Evolutionary conservation across 2,888 invertebrate species (phyloP), one percentile per base, ranked within the genome.

Genomic region (Laothoe populi): DNA sequence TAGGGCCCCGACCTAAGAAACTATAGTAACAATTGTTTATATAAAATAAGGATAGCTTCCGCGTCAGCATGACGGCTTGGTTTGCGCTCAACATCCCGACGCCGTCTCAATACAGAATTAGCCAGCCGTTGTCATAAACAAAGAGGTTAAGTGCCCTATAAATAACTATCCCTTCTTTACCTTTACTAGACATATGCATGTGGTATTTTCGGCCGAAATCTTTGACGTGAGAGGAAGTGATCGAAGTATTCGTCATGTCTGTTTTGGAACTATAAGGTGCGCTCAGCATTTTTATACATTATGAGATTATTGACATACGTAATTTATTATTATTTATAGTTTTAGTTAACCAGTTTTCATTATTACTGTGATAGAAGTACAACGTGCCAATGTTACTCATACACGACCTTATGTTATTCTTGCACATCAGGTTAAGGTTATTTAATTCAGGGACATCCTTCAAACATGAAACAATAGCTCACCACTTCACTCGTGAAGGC

Each of bases 131-230:
- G 77, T 83, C 82, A 82, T 86, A 85, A 86, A 86, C 84, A 86
- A 85, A 78, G 82, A 84, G 81, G 79, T 84, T 86, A 84, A 84
- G 82, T 81, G 82, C 76, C 78, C 78, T 80, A 72, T 74, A 83
- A 86, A 86, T 86, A 84, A 79, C 74, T 63, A 68, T 75, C 75
- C 76, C 76, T 77, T 73, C 80, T 71, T 75, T 79, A 77, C 80
- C 78, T 81, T 70, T 70, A 65, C 66, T 67, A 69, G 66, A 48
- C 64, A 64, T 67, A 61, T 66, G 68, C 64, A 60, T 38, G 60
- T 66, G 71, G 73, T 82, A 81, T 83, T 82, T 82, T 74, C 67
- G 71, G 71, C 70, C 64, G 68, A 60, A 44, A 62, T 48, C 35
- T 38, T 26, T 16, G 46, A 46, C 45, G 23, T 35, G 31, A 57